Percentiles rank a stretch among this genome's conserved stretches.
These are phyloP conservation scores for Romanogobio albipinnatus DNA, from an alignment of 2,113 vertebrate species.

Conservation along the genomic window DNA sequence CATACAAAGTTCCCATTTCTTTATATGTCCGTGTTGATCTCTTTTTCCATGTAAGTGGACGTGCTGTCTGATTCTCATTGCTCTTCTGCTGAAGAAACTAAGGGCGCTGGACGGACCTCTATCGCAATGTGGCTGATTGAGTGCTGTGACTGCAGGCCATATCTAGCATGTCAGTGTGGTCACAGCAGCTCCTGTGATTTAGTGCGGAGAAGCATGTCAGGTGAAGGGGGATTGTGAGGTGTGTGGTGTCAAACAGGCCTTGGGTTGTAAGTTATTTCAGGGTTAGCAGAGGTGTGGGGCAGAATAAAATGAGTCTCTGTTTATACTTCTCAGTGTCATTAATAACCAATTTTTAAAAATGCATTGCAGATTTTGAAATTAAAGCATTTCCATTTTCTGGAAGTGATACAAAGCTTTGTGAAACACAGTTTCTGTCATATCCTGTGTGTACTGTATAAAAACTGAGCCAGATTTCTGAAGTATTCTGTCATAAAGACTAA, in stretches of 20 bases:
- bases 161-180: conserved; percentile 42
- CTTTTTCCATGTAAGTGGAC: conserved; percentile 14
- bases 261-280: conserved; percentile 40
- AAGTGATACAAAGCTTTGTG: background rate
- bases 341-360: background rate
- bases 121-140: conserved; percentile 50
- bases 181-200: conserved; percentile 50
- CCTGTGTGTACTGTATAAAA: background rate
- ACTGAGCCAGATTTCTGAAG: background rate
- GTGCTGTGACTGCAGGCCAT: conserved; percentile 39
- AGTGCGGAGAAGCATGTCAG: conserved; percentile 32
- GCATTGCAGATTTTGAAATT: background rate
- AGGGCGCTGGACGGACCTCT: conserved; percentile 34
- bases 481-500: background rate
- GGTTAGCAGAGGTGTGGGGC: conserved; percentile 13
- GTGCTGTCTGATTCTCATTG: conserved; percentile 29
- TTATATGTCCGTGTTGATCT: background rate
- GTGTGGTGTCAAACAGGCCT: conserved; percentile 1
- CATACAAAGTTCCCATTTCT: background rate
- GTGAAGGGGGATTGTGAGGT: conserved; percentile 27
- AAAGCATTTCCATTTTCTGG: background rate
- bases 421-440: background rate
- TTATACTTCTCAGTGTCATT: conserved; percentile 30
- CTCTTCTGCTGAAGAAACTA: conserved; percentile 32
- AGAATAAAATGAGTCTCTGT: conserved; percentile 2